phyloP scores from a whole-genome alignment of 2,113 vertebrate genomes.

The Megaceryle torquata region DNA sequence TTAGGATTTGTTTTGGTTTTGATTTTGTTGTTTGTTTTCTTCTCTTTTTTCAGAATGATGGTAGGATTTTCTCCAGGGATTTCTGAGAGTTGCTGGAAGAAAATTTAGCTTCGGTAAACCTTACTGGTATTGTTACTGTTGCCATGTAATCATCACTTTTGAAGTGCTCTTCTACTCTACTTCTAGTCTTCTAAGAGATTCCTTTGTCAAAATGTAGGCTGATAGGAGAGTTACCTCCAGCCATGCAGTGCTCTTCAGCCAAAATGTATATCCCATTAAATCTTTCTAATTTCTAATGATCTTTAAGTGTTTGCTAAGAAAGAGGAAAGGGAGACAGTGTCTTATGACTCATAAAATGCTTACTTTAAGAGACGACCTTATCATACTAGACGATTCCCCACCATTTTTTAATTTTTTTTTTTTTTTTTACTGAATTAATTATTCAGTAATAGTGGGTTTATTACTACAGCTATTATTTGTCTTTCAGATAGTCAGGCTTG shows the following conservation, averaged over 20 bases:
- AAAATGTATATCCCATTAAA: background rate
- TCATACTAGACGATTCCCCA: fast-evolving
- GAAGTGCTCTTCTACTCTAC: background rate
- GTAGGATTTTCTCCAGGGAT: background rate
- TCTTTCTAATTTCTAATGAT: background rate
- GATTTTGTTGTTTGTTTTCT: too few species aligned
- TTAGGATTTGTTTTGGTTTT: background rate
- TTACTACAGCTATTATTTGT: background rate
- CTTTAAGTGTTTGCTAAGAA: background rate
- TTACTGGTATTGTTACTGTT: background rate
- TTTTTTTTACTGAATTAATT: background rate
- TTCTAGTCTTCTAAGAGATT: background rate
- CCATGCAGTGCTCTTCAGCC: too few species aligned
- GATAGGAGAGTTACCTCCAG: too few species aligned
- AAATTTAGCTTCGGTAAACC: background rate
- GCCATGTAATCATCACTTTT: background rate
- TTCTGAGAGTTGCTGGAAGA: background rate
- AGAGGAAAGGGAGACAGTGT: fast-evolving
- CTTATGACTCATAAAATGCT: background rate
- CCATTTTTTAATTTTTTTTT: background rate
- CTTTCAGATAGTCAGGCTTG: background rate
- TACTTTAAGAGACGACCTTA: background rate
- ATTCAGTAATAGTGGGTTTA: background rate
- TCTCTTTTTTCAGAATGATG: background rate
- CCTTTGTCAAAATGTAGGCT: background rate